Conservation (phyloP, 2,797 vertebrate species). For the Rhyacichthys aspro region DNA sequence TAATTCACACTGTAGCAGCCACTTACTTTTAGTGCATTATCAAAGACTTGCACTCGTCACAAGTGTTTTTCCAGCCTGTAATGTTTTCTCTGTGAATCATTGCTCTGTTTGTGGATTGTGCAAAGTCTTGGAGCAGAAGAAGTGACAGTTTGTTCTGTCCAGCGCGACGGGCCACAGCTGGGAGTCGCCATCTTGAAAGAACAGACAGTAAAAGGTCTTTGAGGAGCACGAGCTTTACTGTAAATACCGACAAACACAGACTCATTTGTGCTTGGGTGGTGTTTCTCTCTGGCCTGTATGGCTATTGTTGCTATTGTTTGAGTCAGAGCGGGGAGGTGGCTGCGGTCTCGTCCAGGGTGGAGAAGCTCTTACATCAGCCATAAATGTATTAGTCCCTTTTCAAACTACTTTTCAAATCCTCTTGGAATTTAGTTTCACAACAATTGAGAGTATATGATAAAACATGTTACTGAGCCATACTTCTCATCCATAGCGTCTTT, state of each 20-base stretch:
- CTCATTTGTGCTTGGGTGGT: slow-evolving; percentile 45
- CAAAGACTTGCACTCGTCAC: neutral
- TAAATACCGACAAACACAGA: slow-evolving; percentile 19
- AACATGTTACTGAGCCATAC: neutral
- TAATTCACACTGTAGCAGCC: slow-evolving; percentile 23
- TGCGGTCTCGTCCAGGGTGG: slow-evolving; percentile 57
- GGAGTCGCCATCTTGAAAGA: slow-evolving; percentile 3
- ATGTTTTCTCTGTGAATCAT: neutral
- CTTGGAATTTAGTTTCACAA: neutral
- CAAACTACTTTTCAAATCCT: neutral
- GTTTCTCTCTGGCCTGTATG: slow-evolving; percentile 56
- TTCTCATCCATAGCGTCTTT: slow-evolving; percentile 11
- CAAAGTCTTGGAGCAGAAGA: slow-evolving; percentile 18
- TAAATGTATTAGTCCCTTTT: slow-evolving; percentile 18
- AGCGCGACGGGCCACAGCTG: slow-evolving; percentile 15
- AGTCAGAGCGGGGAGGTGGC: slow-evolving; percentile 56
- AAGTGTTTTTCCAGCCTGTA: neutral
- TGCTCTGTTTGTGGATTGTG: neutral
- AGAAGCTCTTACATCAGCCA: slow-evolving; percentile 56
- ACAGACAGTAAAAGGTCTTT: neutral
- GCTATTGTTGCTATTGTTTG: slow-evolving; percentile 58
- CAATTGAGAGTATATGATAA: neutral
- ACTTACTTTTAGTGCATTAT: slow-evolving; percentile 8
- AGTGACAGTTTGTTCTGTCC: slow-evolving; percentile 8
- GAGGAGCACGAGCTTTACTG: slow-evolving; percentile 13